Percentiles rank a stretch among this genome's conserved stretches.
Conservation (phyloP, 1,140 invertebrate species). For the Ridgeia piscesae region DNA sequence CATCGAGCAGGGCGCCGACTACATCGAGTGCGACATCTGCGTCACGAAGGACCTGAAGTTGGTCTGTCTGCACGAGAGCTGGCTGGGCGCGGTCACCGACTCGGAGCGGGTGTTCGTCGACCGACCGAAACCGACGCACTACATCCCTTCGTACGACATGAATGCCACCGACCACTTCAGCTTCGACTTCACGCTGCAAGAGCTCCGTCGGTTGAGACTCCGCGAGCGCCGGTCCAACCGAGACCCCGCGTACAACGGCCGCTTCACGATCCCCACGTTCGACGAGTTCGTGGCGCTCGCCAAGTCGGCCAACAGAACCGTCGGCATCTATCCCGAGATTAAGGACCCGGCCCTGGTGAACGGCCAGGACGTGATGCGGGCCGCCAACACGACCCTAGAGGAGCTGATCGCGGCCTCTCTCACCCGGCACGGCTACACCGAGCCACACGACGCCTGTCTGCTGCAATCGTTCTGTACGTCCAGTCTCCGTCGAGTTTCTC, state of each 20-base stretch:
- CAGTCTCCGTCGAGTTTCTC: constrained; percentile 23
- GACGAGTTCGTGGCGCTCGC: neutral
- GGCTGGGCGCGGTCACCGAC: constrained; percentile 35
- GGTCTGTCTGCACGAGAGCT: constrained; percentile 41
- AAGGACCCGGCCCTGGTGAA: constrained; percentile 16
- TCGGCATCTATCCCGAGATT: constrained; percentile 17
- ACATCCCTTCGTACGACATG: constrained; percentile 8
- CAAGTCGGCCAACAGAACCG: neutral
- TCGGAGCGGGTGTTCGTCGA: constrained; percentile 28
- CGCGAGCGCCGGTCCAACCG: neutral
- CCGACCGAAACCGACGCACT: constrained; percentile 23
- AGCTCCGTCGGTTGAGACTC: constrained; percentile 19
- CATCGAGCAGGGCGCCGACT: constrained; percentile 35
- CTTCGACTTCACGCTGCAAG: constrained; percentile 35
- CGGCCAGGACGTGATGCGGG: neutral
- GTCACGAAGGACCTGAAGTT: constrained; percentile 39
- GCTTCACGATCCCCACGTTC: neutral
- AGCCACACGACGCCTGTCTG: constrained; percentile 11
- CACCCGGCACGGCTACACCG: constrained; percentile 17
- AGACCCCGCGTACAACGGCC: neutral
- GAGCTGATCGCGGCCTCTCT: constrained; percentile 19
- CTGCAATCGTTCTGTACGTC: constrained; percentile 26
- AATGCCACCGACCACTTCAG: constrained; percentile 37
- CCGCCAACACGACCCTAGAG: constrained; percentile 21
- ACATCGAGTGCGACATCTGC: constrained; percentile 41